A percentile compares a stretch with the other conserved stretches of the same genome.
These are phyloP conservation scores for Mustela lutreola DNA, from an alignment of 2,113 vertebrate genomes.

Conservation along the genomic window DNA sequence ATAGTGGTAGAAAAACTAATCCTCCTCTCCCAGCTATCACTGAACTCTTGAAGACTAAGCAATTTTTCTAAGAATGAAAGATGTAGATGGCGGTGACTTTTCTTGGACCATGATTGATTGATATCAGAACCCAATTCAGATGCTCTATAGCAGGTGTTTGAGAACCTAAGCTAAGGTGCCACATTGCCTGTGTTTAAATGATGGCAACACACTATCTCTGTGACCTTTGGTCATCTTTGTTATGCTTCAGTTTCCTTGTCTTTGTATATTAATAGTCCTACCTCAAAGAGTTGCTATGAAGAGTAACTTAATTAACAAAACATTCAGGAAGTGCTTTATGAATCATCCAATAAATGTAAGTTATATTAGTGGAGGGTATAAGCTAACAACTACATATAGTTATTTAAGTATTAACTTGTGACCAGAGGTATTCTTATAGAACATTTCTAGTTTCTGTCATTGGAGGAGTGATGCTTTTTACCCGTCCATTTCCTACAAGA, in stretches of 20 bases:
- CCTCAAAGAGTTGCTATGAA: neutral
- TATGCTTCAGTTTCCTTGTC: neutral
- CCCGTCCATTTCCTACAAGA: neutral
- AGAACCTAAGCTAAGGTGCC: neutral
- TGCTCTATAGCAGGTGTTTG: neutral
- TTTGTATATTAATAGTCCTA: neutral
- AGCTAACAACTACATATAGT: neutral
- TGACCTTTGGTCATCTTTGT: neutral
- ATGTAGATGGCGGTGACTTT: neutral
- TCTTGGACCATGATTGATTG: neutral
- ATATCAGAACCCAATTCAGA: neutral
- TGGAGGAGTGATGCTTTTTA: neutral
- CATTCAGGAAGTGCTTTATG: neutral
- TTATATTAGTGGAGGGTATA: neutral
- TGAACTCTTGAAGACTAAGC: neutral
- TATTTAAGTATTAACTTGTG: neutral
- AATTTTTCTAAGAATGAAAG: neutral
- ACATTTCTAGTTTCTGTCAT: neutral
- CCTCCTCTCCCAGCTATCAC: neutral
- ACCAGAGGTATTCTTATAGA: rapidly evolving
- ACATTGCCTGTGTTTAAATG: neutral
- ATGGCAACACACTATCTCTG: neutral
- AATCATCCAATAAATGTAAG: constrained; percentile 31
- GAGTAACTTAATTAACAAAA: neutral
- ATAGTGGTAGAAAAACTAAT: neutral